Base-by-base conservation (phyloP, 2,113 vertebrate genomes). In the Anoplopoma fimbria region DNA sequence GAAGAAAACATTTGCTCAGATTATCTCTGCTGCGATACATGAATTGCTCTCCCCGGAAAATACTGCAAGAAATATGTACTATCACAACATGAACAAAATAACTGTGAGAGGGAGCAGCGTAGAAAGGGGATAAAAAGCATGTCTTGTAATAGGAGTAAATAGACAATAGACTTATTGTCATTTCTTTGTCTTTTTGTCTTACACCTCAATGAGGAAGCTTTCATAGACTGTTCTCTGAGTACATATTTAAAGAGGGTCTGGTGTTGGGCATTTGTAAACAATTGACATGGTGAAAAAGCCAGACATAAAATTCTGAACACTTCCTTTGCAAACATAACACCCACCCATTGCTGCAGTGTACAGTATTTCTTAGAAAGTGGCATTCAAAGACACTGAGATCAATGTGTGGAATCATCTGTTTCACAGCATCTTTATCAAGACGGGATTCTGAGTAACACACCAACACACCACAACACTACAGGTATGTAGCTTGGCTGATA, bases 1-100 rank as follows among this genome's bases (percentile, higher is more conserved):
- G 38, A 73, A 74, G 77, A 81, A 85, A 91, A 83, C 25, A 92
- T 91, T 82, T 88, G 78, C 65, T 71, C 45, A 47, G 55, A 85
- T 88, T 70, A 80, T 80, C 53, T 79, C 79, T 58, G 69, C 75
- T 69, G 71, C 49, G 47, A 73, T 36, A 84, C 61, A 77, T 67
- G 77, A 83, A 77, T 81, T 63, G 73, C 53, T 88, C 70, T 68
- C 80, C 14, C 36, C 65, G 19, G 69, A 69, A 88, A 83, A 88
- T 83, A 78, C 71, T 40, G 65, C 23, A 55, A 82, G 77, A 83
- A 77, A 86, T 88, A 76, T 75, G 75, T 87, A 71, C 82, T 55
- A 89, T 78, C 62, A 89, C 38, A 78, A 80, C 34, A 47, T 19
- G 60, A 60, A 77, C 34, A 89, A 76, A 69, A 77, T n/a, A 14